phyloP scores from a whole-genome alignment of 2,113 vertebrate species.

The Pollachius pollachius region DNA sequence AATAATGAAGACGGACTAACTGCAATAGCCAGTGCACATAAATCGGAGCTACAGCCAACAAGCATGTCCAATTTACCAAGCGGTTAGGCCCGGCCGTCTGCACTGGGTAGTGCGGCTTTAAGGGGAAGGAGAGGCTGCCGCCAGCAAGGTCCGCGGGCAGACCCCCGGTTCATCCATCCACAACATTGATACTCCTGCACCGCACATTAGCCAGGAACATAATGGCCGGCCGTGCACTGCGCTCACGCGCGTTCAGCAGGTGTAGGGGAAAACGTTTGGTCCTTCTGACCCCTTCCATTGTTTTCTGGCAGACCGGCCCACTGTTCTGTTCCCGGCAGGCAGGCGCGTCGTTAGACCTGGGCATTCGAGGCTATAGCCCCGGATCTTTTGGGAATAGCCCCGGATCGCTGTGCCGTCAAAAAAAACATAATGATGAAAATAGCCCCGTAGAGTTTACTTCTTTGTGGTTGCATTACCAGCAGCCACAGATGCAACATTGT shows the following conservation, averaged over 20 bases:
- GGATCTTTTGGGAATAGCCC: no score
- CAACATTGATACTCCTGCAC: conserved; percentile 67
- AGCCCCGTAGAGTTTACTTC: no score
- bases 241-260: conserved; percentile 55
- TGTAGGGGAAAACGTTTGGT: conserved; percentile 53
- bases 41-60: conserved; percentile 66
- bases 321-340: not conserved
- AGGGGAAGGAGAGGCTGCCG: conserved; percentile 41
- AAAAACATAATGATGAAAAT: no score
- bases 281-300: conserved; percentile 55
- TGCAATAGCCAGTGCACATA: conserved; percentile 69
- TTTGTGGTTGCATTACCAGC: no score
- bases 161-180: conserved; percentile 60
- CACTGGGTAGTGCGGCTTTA: conserved; percentile 43
- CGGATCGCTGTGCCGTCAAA: no score
- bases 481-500: no score
- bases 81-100: conserved; percentile 66
- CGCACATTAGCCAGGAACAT: conserved; percentile 53
- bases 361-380: no score
- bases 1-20: conserved; percentile 73
- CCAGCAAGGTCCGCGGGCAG: conserved; percentile 54
- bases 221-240: conserved; percentile 50
- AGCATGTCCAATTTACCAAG: conserved; percentile 73
- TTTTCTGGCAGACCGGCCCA: conserved; percentile 29
- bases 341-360: no score